A percentile compares a stretch with the other conserved stretches of the same genome.
Evolutionary conservation across 1,140 invertebrate genomes (phyloP).

Genomic region (Musca vetustissima): DNA sequence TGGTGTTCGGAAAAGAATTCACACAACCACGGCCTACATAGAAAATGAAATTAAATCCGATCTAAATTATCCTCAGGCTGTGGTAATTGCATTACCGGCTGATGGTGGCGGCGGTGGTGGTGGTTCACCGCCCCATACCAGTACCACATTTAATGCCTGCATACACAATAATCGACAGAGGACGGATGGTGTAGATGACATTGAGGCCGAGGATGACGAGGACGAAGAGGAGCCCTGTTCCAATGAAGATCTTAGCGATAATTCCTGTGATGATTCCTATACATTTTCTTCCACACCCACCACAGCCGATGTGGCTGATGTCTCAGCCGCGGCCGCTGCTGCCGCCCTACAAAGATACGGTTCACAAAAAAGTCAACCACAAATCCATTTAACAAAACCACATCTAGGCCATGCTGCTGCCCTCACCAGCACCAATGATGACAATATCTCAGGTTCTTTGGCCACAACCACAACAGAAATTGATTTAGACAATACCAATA

Average conservation of each 20-base stretch:
- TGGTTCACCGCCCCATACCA: no score
- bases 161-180: no score
- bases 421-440: slow-evolving; percentile 1
- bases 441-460: slow-evolving; percentile 25
- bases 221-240: neutral
- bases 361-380: neutral
- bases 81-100: no score
- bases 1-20: neutral
- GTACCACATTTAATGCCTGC: no score
- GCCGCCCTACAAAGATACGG: neutral
- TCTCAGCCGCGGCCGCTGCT: slow-evolving; percentile 29
- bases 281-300: slow-evolving; percentile 48
- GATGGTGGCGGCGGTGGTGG: no score
- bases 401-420: slow-evolving; percentile 13
- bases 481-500: slow-evolving; percentile 43
- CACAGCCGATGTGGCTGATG: slow-evolving; percentile 50
- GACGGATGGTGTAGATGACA: neutral
- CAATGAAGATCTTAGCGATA: slow-evolving; percentile 28
- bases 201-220: neutral
- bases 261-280: slow-evolving; percentile 35
- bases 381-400: slow-evolving; percentile 20
- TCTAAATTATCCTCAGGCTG: no score
- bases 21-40: neutral
- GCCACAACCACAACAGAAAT: slow-evolving; percentile 25
- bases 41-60: no score